These are phyloP conservation scores for Euzophera pinguis DNA, from an alignment of 2,888 invertebrate species.

Conservation along the genomic window DNA sequence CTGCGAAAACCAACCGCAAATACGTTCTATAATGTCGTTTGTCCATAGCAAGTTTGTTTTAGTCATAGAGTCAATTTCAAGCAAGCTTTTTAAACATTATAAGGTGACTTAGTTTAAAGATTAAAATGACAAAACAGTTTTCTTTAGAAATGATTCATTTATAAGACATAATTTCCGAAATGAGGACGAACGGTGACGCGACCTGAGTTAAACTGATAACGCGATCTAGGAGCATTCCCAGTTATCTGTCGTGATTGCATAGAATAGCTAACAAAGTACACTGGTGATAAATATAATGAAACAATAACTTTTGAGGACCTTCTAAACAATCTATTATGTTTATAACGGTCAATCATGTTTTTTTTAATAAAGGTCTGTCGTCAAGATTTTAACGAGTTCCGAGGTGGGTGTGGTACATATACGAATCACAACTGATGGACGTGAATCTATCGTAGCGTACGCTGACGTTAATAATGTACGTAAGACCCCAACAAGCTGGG, in stretches of 20 bases:
- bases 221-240: constrained; percentile 50
- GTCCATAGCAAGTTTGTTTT: neutral
- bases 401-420: constrained; percentile 37
- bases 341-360: constrained; percentile 29
- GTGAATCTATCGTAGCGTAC: constrained; percentile 19
- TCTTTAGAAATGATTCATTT: constrained; percentile 34
- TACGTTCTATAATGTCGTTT: neutral
- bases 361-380: constrained; percentile 39
- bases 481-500: neutral
- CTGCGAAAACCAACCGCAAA: constrained; percentile 13
- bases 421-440: constrained; percentile 37
- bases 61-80: neutral
- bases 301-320: neutral
- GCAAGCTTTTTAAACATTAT: too few species aligned
- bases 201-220: constrained; percentile 65
- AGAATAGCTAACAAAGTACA: constrained; percentile 31
- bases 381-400: constrained; percentile 38
- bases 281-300: constrained; percentile 3
- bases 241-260: constrained; percentile 35
- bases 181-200: constrained; percentile 58
- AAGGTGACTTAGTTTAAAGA: too few species aligned
- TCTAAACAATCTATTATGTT: constrained; percentile 24
- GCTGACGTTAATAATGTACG: neutral
- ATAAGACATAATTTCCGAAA: constrained; percentile 38
- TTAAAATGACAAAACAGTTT: neutral